Evolutionary conservation across 2,797 vertebrate genomes (phyloP), one percentile per base, ranked within the genome.

Genomic region (Leptoclinus maculatus): DNA sequence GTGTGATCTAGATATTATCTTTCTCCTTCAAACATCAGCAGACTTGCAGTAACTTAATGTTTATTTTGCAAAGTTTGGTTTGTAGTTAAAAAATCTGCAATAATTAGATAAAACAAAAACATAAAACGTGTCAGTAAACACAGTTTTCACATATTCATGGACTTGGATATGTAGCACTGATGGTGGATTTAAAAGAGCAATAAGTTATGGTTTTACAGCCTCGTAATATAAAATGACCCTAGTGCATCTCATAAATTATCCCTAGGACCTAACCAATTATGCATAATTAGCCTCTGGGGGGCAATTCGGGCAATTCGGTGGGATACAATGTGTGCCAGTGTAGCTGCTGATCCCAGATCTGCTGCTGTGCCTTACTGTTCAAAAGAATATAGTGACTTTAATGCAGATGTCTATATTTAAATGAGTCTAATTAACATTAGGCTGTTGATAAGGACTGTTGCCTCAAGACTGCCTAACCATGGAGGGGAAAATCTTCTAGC

Each of bases 151-250:
- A 43, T 13, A 2, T 19, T 36, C 2, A 21, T 47, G 6, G 14
- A 32, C 36, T 2, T 38, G 19, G 23, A 63, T 29, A 14, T 5
- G 3, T 25, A 59, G 36, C 19, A 1, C 5, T 70, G 23, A 63
- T 58, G 57, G 58, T 76, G 73, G 47, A 66, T 78, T 82, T 76
- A 82, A 76, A 82, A 65, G 21, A 49, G 41, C 38, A 72, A 41
- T 71, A 64, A 19, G 36, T 80, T 39, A 1, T 4, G 21, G 29
- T 51, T 67, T 80, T 59, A 66, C 34, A 41, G 38, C 72, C 53
- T 70, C 71, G 23, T 19, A 54, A 71, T 64, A 68, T 58, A 49
- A 67, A 64, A 71, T 66, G 21, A 32, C 53, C 29, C 16, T 75
- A 65, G 65, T 74, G 63, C 70, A 36, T 17, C 58, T 78, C 45